phyloP scores from a whole-genome alignment of 2,797 vertebrate genomes.

The Ceryle rudis region DNA sequence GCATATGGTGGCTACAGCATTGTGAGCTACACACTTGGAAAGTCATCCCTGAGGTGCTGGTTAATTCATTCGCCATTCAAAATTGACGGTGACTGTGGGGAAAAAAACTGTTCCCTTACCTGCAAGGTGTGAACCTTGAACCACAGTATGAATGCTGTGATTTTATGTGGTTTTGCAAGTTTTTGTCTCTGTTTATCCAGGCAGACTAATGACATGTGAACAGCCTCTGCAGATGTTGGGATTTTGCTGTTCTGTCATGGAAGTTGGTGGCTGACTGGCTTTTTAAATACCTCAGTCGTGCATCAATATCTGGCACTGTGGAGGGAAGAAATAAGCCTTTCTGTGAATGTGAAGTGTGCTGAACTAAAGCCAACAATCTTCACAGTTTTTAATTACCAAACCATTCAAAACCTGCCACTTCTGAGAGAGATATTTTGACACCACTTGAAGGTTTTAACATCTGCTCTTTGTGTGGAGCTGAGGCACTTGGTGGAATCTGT shows the following conservation, averaged over 20 bases:
- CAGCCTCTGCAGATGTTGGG: background rate
- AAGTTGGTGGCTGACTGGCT: background rate
- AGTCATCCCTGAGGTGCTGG: background rate
- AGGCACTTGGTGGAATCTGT: background rate
- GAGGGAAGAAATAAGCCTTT: conserved; percentile 22
- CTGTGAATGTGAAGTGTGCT: conserved; percentile 27
- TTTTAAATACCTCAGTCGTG: background rate
- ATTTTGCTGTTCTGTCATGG: background rate
- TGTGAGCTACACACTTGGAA: background rate
- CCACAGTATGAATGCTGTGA: background rate
- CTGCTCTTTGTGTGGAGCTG: conserved; percentile 17
- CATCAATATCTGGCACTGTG: conserved; percentile 5
- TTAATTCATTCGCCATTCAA: background rate
- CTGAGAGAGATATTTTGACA: conserved; percentile 37
- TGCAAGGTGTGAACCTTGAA: background rate
- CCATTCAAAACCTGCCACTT: conserved; percentile 47
- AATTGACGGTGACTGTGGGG: background rate
- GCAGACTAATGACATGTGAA: background rate
- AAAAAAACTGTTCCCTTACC: background rate
- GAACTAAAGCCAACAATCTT: conserved; percentile 53
- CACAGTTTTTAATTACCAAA: conserved; percentile 55
- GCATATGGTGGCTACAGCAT: background rate
- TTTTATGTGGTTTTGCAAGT: background rate
- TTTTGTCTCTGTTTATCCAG: background rate
- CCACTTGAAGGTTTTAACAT: conserved; percentile 41